These are phyloP conservation scores for Cirrhinus molitorella DNA, from an alignment of 2,797 vertebrate species.

Conservation along the genomic window DNA sequence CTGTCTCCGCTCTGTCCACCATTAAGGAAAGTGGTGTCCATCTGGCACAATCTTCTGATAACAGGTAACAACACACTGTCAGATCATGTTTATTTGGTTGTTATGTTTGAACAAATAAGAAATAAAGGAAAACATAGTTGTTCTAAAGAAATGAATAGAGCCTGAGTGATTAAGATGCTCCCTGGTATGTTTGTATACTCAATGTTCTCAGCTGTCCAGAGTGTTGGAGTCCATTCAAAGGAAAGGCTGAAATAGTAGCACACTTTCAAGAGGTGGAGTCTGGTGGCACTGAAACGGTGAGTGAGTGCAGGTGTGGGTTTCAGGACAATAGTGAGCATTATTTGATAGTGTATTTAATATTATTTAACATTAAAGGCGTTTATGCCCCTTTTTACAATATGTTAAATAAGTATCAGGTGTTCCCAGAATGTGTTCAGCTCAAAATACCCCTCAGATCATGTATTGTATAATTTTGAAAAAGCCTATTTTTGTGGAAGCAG, in stretches of 20 bases:
- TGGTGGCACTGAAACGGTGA: slow-evolving; percentile 33
- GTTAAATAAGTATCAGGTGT: no score
- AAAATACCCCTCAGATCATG: no score
- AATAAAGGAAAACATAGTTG: background rate
- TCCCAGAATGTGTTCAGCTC: no score
- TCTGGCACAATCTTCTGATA: slow-evolving; percentile 72
- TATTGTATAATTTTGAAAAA: no score
- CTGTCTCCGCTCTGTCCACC: slow-evolving; percentile 51
- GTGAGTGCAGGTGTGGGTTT: slow-evolving; percentile 16
- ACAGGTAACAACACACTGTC: slow-evolving; percentile 55
- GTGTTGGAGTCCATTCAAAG: slow-evolving; percentile 88
- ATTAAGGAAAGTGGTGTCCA: slow-evolving; percentile 59
- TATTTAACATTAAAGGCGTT: no score
- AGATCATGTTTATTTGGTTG: background rate
- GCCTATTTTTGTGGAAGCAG: no score
- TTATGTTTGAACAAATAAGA: background rate
- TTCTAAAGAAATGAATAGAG: background rate
- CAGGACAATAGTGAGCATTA: background rate
- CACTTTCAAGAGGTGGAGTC: slow-evolving; percentile 89
- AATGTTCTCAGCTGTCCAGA: slow-evolving; percentile 85
- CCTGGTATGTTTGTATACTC: background rate
- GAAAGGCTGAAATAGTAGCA: slow-evolving; percentile 84
- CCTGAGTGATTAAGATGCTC: background rate
- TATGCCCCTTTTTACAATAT: no score
- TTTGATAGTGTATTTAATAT: background rate